Evolutionary conservation across 2,113 vertebrate genomes (phyloP).

Genomic region (Vireo altiloquus): DNA sequence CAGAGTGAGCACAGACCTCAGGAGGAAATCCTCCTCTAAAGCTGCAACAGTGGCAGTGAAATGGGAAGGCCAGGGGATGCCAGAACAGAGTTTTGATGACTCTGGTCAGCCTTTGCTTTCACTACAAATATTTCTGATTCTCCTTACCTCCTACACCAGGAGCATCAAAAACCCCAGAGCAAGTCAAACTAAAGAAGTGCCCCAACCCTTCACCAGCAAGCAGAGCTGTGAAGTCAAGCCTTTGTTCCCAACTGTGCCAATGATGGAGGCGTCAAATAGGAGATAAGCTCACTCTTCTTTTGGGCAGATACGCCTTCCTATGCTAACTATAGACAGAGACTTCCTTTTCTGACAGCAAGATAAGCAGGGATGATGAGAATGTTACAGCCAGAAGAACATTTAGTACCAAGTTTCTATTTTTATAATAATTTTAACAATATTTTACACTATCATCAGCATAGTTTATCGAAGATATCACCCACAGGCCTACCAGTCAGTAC

Average conservation of each 20-base stretch:
- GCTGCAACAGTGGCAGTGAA: background rate
- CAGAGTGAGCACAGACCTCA: background rate
- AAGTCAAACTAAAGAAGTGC: background rate
- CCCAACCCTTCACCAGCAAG: background rate
- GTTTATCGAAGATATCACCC: background rate
- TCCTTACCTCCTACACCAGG: background rate
- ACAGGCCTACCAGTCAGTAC: background rate
- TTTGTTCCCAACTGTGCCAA: background rate
- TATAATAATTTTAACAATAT: background rate
- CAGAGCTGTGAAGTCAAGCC: background rate
- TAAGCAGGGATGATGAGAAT: background rate
- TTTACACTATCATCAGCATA: background rate
- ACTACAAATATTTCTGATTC: background rate
- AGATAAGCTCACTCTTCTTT: background rate
- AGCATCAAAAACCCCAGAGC: background rate
- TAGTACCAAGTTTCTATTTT: slow-evolving; percentile 19
- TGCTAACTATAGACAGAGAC: background rate
- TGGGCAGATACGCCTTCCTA: background rate
- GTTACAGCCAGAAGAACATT: slow-evolving; percentile 4
- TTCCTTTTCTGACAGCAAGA: slow-evolving; percentile 20
- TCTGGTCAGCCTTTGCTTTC: background rate
- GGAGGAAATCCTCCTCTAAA: background rate
- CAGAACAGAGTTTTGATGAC: background rate
- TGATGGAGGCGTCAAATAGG: background rate
- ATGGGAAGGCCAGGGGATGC: background rate